A percentile compares a stretch with the other conserved stretches of the same genome.
Conservation (phyloP, 1,140 invertebrate species). For the Phenacoccus solenopsis region DNA sequence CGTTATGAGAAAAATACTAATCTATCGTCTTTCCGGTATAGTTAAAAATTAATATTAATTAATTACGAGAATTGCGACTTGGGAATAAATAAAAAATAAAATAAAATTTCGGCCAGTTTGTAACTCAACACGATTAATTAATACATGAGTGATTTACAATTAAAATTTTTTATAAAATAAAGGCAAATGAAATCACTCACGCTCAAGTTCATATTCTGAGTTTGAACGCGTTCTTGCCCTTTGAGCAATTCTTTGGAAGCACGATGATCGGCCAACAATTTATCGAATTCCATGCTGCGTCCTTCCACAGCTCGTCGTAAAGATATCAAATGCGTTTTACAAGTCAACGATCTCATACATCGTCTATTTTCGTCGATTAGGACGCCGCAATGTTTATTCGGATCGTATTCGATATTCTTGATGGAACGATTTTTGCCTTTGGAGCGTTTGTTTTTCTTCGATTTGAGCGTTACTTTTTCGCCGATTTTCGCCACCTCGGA, state of each 20-base stretch:
- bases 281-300: slow-evolving; percentile 62
- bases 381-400: slow-evolving; percentile 70
- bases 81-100: background rate
- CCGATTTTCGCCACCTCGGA: background rate
- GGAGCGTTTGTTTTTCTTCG: background rate
- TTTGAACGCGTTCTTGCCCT: background rate
- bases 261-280: slow-evolving; percentile 59
- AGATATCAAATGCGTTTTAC: slow-evolving; percentile 68
- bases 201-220: background rate
- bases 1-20: too few species aligned
- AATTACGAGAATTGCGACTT: background rate
- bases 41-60: too few species aligned
- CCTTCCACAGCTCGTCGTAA: slow-evolving; percentile 57
- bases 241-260: slow-evolving; percentile 43
- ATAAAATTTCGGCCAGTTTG: background rate
- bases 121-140: too few species aligned
- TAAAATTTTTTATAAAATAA: background rate
- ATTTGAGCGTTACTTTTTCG: background rate
- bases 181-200: background rate
- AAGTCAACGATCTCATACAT: slow-evolving; percentile 68
- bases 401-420: slow-evolving; percentile 60
- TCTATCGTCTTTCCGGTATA: too few species aligned
- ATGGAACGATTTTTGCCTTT: slow-evolving; percentile 33
- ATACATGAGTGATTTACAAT: background rate
- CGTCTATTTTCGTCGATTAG: slow-evolving; percentile 52